Conservation (phyloP, 2,797 vertebrate species). For the Pogonophryne albipinna region DNA sequence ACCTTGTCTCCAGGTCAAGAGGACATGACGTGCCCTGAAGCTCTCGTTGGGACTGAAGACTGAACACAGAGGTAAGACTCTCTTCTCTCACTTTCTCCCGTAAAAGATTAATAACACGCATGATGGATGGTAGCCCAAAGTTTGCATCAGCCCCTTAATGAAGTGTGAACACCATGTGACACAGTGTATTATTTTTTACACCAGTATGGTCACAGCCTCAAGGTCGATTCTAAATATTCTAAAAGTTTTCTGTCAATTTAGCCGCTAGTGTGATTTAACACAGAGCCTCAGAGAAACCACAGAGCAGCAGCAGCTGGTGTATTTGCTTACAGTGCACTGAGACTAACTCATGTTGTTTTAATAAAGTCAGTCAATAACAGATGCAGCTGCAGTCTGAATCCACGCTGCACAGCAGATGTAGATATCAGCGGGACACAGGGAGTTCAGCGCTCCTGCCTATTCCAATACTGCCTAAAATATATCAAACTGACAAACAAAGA, state of each 20-base stretch:
- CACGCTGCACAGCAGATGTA: neutral
- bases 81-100: constrained; percentile 39
- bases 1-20: constrained; percentile 58
- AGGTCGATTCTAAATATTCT: neutral
- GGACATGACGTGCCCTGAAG: constrained; percentile 41
- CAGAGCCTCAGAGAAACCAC: neutral
- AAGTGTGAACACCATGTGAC: constrained; percentile 29
- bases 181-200: no score
- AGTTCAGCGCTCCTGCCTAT: neutral
- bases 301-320: constrained; percentile 16
- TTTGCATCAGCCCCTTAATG: constrained; percentile 43
- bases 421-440: constrained; percentile 1
- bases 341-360: constrained; percentile 13
- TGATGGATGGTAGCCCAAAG: constrained; percentile 41
- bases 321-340: constrained; percentile 5
- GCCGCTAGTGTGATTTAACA: neutral
- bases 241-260: neutral
- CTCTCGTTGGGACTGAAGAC: constrained; percentile 35
- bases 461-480: neutral
- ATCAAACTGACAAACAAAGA: neutral
- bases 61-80: constrained; percentile 69
- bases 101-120: constrained; percentile 41
- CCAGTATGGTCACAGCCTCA: neutral
- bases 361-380: constrained; percentile 37
- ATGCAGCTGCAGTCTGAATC: constrained; percentile 21